Evolutionary conservation across 2,888 invertebrate species (phyloP).

Genomic region (Lycaena phlaeas): DNA sequence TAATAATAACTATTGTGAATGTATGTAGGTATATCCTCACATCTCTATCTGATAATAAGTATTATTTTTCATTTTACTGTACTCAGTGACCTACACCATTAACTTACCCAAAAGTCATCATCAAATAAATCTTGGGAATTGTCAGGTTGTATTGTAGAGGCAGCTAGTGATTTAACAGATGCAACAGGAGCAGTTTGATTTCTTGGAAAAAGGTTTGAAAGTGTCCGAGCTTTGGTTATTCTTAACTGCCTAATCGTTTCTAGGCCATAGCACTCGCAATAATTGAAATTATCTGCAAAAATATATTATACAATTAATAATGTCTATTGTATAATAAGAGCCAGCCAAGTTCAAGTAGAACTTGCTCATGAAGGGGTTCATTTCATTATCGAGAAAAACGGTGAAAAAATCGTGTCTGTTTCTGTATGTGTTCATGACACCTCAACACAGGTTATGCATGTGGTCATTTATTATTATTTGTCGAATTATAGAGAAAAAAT

Average conservation of each 20-base stretch:
- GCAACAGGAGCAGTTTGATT: slow-evolving; percentile 9
- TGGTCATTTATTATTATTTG: slow-evolving; percentile 4
- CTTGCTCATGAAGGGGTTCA: too few relatives aligned
- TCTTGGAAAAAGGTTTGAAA: slow-evolving; percentile 18
- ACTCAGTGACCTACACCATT: too few relatives aligned
- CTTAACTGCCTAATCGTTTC: slow-evolving; percentile 19
- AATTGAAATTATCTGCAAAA: slow-evolving; percentile 19
- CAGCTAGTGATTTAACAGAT: too few relatives aligned
- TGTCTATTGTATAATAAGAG: slow-evolving; percentile 3
- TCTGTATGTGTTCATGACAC: slow-evolving; percentile 5
- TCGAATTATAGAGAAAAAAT: slow-evolving; percentile 10
- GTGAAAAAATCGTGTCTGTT: slow-evolving; percentile 4
- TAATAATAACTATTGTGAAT: slow-evolving; percentile 17
- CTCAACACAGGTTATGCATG: slow-evolving; percentile 8
- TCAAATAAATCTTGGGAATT: slow-evolving; percentile 17
- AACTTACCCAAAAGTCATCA: slow-evolving; percentile 19
- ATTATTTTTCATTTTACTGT: slow-evolving; percentile 17
- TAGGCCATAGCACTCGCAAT: slow-evolving; percentile 20
- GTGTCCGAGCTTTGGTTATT: slow-evolving; percentile 19
- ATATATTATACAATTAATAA: slow-evolving; percentile 2
- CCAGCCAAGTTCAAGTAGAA: slow-evolving; percentile 9
- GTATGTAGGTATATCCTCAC: slow-evolving; percentile 13
- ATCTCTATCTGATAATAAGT: slow-evolving; percentile 13
- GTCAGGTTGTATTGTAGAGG: slow-evolving; percentile 10
- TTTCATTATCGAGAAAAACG: slow-evolving; percentile 1